These are phyloP conservation scores for Sinodicranocentrus sp. DNA, from an alignment of 2,888 invertebrate species.

Conservation along the genomic window DNA sequence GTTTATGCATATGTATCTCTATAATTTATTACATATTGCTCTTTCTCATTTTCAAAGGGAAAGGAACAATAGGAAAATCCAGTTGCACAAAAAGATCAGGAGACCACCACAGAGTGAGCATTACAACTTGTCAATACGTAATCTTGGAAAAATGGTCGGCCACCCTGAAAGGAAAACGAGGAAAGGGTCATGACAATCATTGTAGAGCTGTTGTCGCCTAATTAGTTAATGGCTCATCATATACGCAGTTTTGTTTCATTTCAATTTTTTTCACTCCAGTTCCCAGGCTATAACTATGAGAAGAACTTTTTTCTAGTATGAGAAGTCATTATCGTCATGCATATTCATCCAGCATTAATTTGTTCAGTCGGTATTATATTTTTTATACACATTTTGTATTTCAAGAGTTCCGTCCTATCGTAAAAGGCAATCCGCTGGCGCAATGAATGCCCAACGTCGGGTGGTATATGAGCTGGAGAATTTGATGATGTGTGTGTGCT, in stretches of 20 bases:
- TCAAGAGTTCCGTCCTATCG: too few relatives aligned
- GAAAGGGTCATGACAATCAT: slow-evolving; percentile 42
- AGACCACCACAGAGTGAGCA: slow-evolving; percentile 67
- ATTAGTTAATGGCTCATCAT: slow-evolving; percentile 66
- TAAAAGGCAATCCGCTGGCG: too few relatives aligned
- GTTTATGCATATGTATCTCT: slow-evolving; percentile 11
- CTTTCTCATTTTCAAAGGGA: background rate
- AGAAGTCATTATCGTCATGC: slow-evolving; percentile 9
- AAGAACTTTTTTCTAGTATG: too few relatives aligned
- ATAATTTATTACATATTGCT: slow-evolving; percentile 47
- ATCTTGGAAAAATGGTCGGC: slow-evolving; percentile 63
- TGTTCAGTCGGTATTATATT: background rate
- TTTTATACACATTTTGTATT: background rate
- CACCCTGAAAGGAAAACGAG: slow-evolving; percentile 64
- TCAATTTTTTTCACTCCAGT: slow-evolving; percentile 23
- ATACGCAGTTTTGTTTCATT: slow-evolving; percentile 24
- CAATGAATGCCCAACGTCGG: background rate
- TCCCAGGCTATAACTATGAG: slow-evolving; percentile 23
- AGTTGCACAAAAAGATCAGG: slow-evolving; percentile 51
- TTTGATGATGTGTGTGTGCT: slow-evolving; percentile 43
- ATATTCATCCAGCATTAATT: slow-evolving; percentile 38
- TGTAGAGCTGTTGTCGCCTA: slow-evolving; percentile 58
- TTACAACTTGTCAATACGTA: slow-evolving; percentile 69
- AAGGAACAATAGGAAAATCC: slow-evolving; percentile 52
- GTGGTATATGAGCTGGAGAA: slow-evolving; percentile 58